phyloP scores from a whole-genome alignment of 2,113 vertebrate genomes.

The Psammodynastes pulverulentus region DNA sequence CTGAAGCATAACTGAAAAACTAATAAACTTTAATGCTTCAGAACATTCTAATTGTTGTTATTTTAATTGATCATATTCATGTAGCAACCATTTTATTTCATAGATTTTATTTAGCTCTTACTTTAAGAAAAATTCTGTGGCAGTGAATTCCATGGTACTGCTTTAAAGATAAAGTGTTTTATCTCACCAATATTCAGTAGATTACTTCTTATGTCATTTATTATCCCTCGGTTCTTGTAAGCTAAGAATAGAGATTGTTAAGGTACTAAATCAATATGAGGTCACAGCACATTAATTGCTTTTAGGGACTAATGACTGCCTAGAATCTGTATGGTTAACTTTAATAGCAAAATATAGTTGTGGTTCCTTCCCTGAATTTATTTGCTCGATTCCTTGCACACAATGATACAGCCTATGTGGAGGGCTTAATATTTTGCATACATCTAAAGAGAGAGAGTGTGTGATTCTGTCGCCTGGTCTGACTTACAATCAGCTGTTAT shows the following conservation, averaged over 20 bases:
- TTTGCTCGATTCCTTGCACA: slow-evolving; percentile 2
- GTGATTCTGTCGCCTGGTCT: slow-evolving; percentile 59
- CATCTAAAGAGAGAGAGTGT: background rate
- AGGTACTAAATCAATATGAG: slow-evolving; percentile 1
- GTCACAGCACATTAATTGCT: background rate
- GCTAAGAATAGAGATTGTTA: background rate
- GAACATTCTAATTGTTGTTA: slow-evolving; percentile 9
- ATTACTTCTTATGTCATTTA: slow-evolving; percentile 34
- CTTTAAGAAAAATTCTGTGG: slow-evolving; percentile 49
- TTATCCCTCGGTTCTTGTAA: background rate
- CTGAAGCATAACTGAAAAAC: background rate
- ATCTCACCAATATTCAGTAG: slow-evolving; percentile 44
- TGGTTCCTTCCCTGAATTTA: slow-evolving; percentile 16
- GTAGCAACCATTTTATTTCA: background rate
- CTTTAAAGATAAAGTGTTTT: slow-evolving; percentile 43
- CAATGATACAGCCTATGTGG: slow-evolving; percentile 1
- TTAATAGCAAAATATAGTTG: slow-evolving; percentile 25
- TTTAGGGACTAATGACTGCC: background rate
- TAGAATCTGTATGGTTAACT: slow-evolving; percentile 18
- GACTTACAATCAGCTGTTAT: slow-evolving; percentile 80
- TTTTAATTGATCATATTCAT: background rate
- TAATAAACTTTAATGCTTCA: slow-evolving; percentile 30
- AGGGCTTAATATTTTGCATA: slow-evolving; percentile 12
- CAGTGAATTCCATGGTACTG: slow-evolving; percentile 17
- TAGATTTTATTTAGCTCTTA: slow-evolving; percentile 42